These are phyloP conservation scores for Stercorarius parasiticus DNA, from an alignment of 2,113 vertebrate species.

Conservation along the genomic window DNA sequence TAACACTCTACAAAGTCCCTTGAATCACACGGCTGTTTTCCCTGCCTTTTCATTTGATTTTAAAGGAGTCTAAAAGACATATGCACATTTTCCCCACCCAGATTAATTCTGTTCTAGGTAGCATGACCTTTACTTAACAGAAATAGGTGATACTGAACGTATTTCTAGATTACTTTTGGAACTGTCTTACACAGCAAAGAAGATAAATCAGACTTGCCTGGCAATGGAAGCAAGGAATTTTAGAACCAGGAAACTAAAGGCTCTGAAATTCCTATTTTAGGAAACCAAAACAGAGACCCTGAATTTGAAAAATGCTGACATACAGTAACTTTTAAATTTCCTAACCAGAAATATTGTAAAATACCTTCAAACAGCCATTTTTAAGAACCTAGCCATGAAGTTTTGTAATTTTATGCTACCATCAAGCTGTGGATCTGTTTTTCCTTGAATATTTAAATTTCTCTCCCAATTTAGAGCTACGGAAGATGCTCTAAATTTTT, in stretches of 20 bases:
- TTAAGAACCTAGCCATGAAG: background rate
- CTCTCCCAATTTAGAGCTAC: background rate
- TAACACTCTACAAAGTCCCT: background rate
- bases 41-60: background rate
- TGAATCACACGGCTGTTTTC: background rate
- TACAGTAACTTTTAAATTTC: background rate
- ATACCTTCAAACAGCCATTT: background rate
- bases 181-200: rapidly evolving
- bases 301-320: background rate
- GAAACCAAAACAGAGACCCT: background rate
- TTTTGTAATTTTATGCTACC: background rate
- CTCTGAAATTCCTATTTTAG: background rate
- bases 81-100: background rate
- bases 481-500: background rate
- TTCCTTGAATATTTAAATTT: background rate
- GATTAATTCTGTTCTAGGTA: background rate
- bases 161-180: background rate
- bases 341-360: background rate
- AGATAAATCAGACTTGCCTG: background rate
- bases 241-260: background rate
- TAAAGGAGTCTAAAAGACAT: background rate
- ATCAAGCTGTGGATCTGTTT: background rate
- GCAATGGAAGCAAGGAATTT: background rate
- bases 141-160: background rate
- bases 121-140: background rate